These are phyloP conservation scores for Lutraria lutraria DNA, from an alignment of 2,888 invertebrate species.

Conservation along the genomic window DNA sequence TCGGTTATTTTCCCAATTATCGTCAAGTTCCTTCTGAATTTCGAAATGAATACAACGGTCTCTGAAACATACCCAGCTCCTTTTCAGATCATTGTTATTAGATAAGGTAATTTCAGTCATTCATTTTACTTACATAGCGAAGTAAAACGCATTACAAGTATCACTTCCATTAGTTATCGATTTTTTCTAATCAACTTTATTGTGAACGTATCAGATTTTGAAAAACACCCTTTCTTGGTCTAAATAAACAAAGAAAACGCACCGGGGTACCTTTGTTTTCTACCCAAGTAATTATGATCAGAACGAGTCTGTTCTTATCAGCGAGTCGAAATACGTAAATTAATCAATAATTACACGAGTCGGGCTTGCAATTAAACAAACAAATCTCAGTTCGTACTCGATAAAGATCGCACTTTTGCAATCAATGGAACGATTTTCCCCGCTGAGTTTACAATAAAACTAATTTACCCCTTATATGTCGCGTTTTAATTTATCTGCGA, in stretches of 20 bases:
- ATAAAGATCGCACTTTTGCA: conserved; percentile 19
- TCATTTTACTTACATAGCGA: not conserved
- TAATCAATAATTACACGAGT: conserved; percentile 17
- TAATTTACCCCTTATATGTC: conserved; percentile 11
- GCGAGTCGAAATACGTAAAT: not conserved
- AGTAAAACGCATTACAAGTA: not conserved
- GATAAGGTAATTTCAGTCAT: not conserved
- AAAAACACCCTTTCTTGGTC: not conserved
- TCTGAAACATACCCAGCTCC: too few species aligned
- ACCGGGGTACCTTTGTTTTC: conserved; percentile 8
- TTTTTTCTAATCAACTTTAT: conserved; percentile 10
- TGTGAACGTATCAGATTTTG: not conserved
- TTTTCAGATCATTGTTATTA: not conserved
- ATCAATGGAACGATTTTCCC: conserved; percentile 18
- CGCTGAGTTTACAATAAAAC: not conserved
- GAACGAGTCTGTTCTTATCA: not conserved
- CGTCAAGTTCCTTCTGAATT: too few species aligned
- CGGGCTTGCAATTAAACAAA: not conserved
- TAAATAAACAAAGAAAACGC: conserved; percentile 13
- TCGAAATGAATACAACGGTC: too few species aligned
- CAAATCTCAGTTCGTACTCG: conserved; percentile 4
- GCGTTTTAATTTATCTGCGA: conserved; percentile 11
- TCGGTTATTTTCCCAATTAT: too few species aligned
- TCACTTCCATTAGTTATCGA: not conserved
- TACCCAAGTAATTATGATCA: not conserved